Conservation (phyloP, 2,888 invertebrate genomes). For the Dasypolia templi region DNA sequence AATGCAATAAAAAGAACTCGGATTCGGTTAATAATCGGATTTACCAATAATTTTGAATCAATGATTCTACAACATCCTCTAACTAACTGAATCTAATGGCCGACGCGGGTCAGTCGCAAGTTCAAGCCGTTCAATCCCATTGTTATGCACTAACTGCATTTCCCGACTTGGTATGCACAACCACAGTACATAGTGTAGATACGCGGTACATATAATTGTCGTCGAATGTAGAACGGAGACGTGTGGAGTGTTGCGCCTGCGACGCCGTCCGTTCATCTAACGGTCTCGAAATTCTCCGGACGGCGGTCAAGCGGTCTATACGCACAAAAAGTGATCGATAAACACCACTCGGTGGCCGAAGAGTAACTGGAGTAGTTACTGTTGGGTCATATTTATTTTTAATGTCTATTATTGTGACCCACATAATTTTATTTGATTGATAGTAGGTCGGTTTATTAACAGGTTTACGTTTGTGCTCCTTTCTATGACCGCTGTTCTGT, state of each 20-base stretch:
- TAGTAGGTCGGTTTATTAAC: constrained; percentile 30
- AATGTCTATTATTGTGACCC: constrained; percentile 34
- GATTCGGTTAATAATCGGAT: background rate
- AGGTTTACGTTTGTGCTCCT: constrained; percentile 27
- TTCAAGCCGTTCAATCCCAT: constrained; percentile 41
- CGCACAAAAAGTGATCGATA: constrained; percentile 75
- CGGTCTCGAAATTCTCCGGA: constrained; percentile 76
- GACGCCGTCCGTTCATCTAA: constrained; percentile 79
- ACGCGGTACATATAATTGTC: constrained; percentile 54
- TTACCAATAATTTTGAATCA: background rate
- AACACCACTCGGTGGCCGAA: constrained; percentile 50
- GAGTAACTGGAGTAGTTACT: constrained; percentile 53
- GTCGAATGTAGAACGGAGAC: constrained; percentile 69
- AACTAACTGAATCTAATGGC: background rate
- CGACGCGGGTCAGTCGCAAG: constrained; percentile 9
- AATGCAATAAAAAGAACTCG: background rate
- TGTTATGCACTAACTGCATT: constrained; percentile 59
- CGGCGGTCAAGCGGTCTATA: constrained; percentile 54
- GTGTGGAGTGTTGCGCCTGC: constrained; percentile 64
- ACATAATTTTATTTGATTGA: constrained; percentile 31
- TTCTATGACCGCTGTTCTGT: constrained; percentile 32
- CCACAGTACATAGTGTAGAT: constrained; percentile 25
- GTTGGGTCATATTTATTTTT: constrained; percentile 33
- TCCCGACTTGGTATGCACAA: constrained; percentile 47
- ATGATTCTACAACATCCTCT: background rate